Evolutionary conservation across 2,888 invertebrate species (phyloP).

Genomic region (Coenonympha arcania): DNA sequence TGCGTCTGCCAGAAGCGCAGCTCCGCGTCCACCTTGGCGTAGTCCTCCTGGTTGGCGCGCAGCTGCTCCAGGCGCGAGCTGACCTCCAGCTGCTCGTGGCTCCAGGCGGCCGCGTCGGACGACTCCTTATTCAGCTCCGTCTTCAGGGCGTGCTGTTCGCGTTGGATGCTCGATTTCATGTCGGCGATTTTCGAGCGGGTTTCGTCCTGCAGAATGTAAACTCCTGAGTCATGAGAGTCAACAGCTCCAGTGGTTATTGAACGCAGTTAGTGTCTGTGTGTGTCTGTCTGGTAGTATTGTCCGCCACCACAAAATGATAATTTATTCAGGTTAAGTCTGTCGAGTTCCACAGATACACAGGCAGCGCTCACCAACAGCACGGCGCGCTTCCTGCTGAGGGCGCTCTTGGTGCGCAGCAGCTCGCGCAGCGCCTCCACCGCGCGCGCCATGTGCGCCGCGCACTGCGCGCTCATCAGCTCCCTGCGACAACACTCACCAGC

Average conservation of each 20-base stretch:
- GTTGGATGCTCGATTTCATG: constrained; percentile 34
- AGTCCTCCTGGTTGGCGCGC: constrained; percentile 5
- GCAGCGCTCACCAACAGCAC: constrained; percentile 16
- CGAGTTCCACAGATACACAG: too few species aligned
- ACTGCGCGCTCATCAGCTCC: too few species aligned
- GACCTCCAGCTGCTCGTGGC: constrained; percentile 28
- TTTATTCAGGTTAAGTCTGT: too few species aligned
- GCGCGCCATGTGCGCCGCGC: constrained; percentile 31
- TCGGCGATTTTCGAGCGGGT: constrained; percentile 41
- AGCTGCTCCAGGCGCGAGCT: constrained; percentile 19
- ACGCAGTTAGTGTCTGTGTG: too few species aligned
- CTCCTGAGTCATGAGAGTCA: too few species aligned
- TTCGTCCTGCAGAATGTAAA: constrained; percentile 45
- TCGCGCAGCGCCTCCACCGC: constrained; percentile 40
- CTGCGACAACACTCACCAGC: constrained; percentile 22
- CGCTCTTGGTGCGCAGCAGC: constrained; percentile 29
- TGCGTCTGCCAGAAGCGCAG: constrained; percentile 45
- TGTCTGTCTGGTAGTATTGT: too few species aligned
- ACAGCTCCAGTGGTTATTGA: too few species aligned
- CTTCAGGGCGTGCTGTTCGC: constrained; percentile 38
- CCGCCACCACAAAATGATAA: too few species aligned
- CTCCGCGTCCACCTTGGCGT: constrained; percentile 21
- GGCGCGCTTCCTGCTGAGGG: constrained; percentile 11
- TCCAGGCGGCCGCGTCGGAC: constrained; percentile 34
- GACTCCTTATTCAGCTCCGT: constrained; percentile 34